Conservation (phyloP, 2,888 invertebrate species). For the Epirrhoe tristata region DNA sequence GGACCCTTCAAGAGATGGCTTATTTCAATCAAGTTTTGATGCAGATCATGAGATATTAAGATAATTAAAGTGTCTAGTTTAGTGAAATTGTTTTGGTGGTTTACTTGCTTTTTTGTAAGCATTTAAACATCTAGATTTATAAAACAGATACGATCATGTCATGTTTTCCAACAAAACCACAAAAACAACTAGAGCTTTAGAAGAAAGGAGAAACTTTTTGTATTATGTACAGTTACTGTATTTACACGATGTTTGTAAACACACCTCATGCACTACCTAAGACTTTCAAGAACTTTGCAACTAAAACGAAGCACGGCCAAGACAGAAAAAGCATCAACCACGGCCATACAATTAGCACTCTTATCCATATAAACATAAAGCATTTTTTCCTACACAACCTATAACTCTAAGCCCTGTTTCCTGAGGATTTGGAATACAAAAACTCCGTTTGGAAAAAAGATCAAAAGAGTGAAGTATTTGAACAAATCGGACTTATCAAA, state of each 20-base stretch:
- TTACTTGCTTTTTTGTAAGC: conserved; percentile 26
- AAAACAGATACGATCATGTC: conserved; percentile 2
- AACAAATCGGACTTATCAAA: conserved; percentile 44
- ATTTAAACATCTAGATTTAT: conserved; percentile 17
- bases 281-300: conserved; percentile 63
- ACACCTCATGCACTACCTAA: conserved; percentile 69
- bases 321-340: conserved; percentile 77
- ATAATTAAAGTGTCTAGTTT: conserved; percentile 11
- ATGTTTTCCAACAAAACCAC: conserved; percentile 14
- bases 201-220: conserved; percentile 17
- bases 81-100: conserved; percentile 13
- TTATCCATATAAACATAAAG: conserved; percentile 57
- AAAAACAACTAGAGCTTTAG: conserved; percentile 17
- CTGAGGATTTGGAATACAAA: conserved; percentile 74
- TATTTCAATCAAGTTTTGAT: conserved; percentile 32
- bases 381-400: conserved; percentile 56
- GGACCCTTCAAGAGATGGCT: conserved; percentile 81
- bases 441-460: conserved; percentile 44
- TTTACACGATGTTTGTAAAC: conserved; percentile 27
- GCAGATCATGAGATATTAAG: background rate
- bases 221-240: conserved; percentile 20
- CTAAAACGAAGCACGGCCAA: conserved; percentile 79
- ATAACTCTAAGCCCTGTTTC: conserved; percentile 77
- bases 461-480: conserved; percentile 44
- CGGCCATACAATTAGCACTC: conserved; percentile 74